Conservation (phyloP, 2,113 vertebrate species). For the Sylvietta virens region DNA sequence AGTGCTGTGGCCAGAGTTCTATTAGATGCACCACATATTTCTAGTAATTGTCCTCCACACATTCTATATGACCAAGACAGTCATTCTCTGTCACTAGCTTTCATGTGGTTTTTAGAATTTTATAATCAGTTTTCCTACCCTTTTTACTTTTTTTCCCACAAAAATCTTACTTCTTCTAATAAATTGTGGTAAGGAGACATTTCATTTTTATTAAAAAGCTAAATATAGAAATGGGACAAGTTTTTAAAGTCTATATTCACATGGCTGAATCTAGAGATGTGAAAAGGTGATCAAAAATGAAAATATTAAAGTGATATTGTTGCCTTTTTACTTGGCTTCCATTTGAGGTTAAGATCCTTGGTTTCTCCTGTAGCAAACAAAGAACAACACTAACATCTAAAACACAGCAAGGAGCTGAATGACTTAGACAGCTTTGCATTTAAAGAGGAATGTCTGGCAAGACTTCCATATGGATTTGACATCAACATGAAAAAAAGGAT, state of each 20-base stretch:
- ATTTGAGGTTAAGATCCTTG: neutral
- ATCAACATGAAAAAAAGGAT: neutral
- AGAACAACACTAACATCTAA: neutral
- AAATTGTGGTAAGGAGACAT: neutral
- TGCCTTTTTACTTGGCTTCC: neutral
- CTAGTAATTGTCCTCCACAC: neutral
- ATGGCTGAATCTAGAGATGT: neutral
- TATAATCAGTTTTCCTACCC: neutral
- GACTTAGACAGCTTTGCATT: neutral
- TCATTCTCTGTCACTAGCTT: neutral
- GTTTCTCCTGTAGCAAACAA: neutral
- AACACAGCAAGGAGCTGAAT: neutral
- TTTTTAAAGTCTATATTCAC: neutral
- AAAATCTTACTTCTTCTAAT: neutral
- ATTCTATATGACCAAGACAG: neutral
- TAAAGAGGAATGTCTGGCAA: neutral
- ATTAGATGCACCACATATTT: neutral
- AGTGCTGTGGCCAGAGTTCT: neutral
- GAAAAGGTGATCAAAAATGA: neutral
- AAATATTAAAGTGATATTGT: neutral
- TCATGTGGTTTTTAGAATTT: neutral
- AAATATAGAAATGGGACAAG: neutral
- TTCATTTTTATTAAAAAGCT: neutral
- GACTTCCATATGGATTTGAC: neutral
- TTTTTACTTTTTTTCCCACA: accelerated